Evolutionary conservation across 2,888 invertebrate genomes (phyloP).

Genomic region (Bugula neritina): DNA sequence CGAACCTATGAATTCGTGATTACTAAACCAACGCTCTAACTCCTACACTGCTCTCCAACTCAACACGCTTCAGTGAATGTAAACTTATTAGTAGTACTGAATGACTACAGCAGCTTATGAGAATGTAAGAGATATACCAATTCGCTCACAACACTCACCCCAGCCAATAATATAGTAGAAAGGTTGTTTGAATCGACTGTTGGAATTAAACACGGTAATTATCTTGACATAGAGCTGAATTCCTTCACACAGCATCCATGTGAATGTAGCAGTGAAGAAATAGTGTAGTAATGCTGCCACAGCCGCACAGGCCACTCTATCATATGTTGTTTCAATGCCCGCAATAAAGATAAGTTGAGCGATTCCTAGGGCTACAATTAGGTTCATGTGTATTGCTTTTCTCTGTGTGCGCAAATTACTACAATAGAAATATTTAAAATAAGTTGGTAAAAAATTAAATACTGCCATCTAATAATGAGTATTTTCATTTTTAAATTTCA

Average conservation of each 20-base stretch:
- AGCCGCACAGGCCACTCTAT: conserved; percentile 34
- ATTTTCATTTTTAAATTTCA: too few relatives aligned
- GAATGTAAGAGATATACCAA: too few relatives aligned
- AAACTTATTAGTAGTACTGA: too few relatives aligned
- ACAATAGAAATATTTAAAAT: too few relatives aligned
- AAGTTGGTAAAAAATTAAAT: too few relatives aligned
- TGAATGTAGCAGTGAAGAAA: conserved; percentile 39
- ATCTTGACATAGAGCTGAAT: conserved; percentile 42
- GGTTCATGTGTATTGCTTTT: conserved; percentile 38
- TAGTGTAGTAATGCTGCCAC: conserved; percentile 41
- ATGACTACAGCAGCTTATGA: too few relatives aligned
- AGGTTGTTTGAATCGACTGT: conserved; percentile 34
- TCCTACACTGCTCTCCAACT: too few relatives aligned
- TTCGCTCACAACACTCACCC: too few relatives aligned
- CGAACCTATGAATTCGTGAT: too few relatives aligned
- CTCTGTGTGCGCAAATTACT: conserved; percentile 40
- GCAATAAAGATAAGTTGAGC: conserved; percentile 38
- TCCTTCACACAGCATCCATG: conserved; percentile 48
- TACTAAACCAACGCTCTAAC: too few relatives aligned
- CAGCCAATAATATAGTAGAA: conserved; percentile 41
- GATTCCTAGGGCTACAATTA: conserved; percentile 38
- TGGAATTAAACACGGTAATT: conserved; percentile 42
- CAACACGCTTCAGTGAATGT: too few relatives aligned
- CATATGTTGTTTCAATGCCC: conserved; percentile 32
- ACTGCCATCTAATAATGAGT: too few relatives aligned